A percentile compares a stretch with the other conserved stretches of the same genome.
Evolutionary conservation across 1,140 invertebrate genomes (phyloP).

Genomic region (Pseudomyrmex gracilis): DNA sequence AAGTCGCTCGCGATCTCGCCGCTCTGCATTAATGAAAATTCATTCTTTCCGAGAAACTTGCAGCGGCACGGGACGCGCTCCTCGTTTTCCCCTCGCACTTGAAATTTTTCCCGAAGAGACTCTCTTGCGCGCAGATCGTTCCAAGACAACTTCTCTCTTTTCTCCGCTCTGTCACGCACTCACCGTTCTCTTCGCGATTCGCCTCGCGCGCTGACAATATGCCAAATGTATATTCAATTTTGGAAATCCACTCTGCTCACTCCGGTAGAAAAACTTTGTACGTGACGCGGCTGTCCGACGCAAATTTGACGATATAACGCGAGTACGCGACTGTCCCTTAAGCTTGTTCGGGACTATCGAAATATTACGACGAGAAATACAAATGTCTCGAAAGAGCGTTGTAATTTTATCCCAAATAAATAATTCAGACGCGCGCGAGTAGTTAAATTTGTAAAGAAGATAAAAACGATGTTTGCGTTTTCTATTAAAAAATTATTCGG

Average conservation of each 20-base stretch:
- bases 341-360: background rate
- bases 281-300: constrained; percentile 57
- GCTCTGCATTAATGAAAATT: constrained; percentile 69
- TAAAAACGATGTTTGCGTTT: background rate
- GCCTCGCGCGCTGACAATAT: constrained; percentile 62
- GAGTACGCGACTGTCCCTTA: constrained; percentile 18
- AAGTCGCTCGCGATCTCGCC: background rate
- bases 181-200: background rate
- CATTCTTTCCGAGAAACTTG: constrained; percentile 56
- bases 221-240: constrained; percentile 78
- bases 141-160: constrained; percentile 24
- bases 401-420: constrained; percentile 23
- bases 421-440: background rate
- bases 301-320: constrained; percentile 58
- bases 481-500: background rate
- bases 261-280: constrained; percentile 63
- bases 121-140: constrained; percentile 57
- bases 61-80: constrained; percentile 4
- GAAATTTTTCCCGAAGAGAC: constrained; percentile 66
- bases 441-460: background rate
- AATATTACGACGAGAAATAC: background rate
- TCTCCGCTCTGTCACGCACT: background rate
- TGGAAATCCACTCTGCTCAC: constrained; percentile 61
- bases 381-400: background rate
- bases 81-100: constrained; percentile 22